These are phyloP conservation scores for Cynodonichthys magdalenae DNA, from an alignment of 2,797 vertebrate species.

Conservation along the genomic window DNA sequence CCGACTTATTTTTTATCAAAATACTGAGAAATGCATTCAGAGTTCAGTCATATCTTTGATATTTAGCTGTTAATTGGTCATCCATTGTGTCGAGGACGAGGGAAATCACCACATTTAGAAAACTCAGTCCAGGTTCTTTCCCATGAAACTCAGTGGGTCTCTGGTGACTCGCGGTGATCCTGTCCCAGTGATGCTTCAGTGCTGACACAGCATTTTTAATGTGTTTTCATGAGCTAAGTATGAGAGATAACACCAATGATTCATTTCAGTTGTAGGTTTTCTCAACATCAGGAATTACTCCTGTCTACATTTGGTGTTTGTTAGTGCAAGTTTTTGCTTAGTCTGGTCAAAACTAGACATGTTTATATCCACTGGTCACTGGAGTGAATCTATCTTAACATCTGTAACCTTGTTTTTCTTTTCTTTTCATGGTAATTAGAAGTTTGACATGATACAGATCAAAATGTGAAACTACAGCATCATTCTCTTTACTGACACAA, in stretches of 20 bases:
- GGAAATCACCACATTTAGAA: slow-evolving; percentile 9
- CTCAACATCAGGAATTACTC: slow-evolving; percentile 52
- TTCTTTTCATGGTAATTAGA: slow-evolving; percentile 24
- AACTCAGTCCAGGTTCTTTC: slow-evolving; percentile 26
- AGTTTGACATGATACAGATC: slow-evolving; percentile 6
- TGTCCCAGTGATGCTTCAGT: slow-evolving; percentile 15
- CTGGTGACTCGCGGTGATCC: slow-evolving; percentile 60
- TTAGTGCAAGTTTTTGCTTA: slow-evolving; percentile 32
- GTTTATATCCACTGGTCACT: slow-evolving; percentile 38
- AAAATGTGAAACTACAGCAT: slow-evolving; percentile 2
- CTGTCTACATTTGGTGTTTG: slow-evolving; percentile 29
- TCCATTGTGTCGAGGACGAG: not conserved
- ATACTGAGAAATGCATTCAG: not conserved
- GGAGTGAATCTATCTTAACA: slow-evolving; percentile 13
- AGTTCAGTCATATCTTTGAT: not conserved
- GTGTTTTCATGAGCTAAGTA: slow-evolving; percentile 15
- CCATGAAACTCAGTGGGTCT: slow-evolving; percentile 17
- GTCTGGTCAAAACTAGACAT: slow-evolving; percentile 41
- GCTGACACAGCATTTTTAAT: slow-evolving; percentile 41
- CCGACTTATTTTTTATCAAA: not conserved
- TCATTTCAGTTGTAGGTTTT: slow-evolving; percentile 43
- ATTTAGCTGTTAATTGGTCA: not conserved
- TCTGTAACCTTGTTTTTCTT: slow-evolving; percentile 13
- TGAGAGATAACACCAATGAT: slow-evolving; percentile 44
- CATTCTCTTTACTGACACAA: slow-evolving; percentile 17